Evolutionary conservation across 2,797 vertebrate genomes (phyloP), one percentile per base, ranked within the genome.

Genomic region (Chromobotia macracanthus): DNA sequence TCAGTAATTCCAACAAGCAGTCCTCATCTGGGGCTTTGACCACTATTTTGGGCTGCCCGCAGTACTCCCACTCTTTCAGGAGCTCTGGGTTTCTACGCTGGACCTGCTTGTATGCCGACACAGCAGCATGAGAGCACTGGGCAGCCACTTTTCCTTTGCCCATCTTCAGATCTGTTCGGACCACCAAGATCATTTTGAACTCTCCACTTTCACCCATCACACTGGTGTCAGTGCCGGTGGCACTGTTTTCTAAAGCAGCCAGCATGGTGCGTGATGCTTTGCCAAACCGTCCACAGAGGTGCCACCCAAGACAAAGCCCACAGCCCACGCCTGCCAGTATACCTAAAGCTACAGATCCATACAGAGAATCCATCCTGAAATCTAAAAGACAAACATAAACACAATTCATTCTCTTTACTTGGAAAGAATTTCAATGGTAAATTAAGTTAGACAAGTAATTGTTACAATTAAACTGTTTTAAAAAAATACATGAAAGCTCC

Each of bases 71-170:
- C 80, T 96, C 93, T 73, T 93, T 93, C 75, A 99, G 94, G 9
- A 99, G 89, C 5, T 96, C 94, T 0, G 96, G 96, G 80, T 96
- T 95, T 86, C 94, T 94, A 64, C 89, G 93, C 55, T 94, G 94
- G 4, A 94, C 86, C 86, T 99, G 96, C 86, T 96, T 97, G 90
- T 97, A 99, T 12, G 96, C 95, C 0, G 97, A 95, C 0, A 99
- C 97, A 0, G 97, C 97, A 0, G 97, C 98, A 0, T 99, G 98
- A 44, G 96, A 93, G 61, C 98, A 99, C 90, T 99, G 98, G 0
- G 97, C 97, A 0, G 97, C 96, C 0, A 96, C 96, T 86, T 99
- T 99, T 0, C 98, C 98, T 84, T 98, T 98, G 0, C 97, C 97
- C 98, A 99, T 99, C 90, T 98, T 99, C 79, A 99, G 88, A 87